These are phyloP conservation scores for Bubalus kerabau DNA, from an alignment of 2,113 vertebrate genomes.

Conservation along the genomic window DNA sequence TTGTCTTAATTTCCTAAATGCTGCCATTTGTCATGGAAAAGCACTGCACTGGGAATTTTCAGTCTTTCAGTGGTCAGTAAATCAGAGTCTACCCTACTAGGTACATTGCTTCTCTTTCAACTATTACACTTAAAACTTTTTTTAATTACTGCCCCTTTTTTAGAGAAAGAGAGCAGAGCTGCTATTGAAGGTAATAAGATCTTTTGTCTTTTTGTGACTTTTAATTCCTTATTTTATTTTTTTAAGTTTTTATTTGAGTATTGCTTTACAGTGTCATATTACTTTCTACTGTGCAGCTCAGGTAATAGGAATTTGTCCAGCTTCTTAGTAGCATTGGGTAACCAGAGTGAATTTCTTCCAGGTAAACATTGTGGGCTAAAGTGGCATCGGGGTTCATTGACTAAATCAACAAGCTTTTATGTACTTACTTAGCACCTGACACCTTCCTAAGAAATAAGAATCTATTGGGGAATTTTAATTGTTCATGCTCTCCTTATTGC, in stretches of 20 bases:
- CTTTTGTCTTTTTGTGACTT: background rate
- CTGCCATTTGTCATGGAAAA: background rate
- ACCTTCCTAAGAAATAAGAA: background rate
- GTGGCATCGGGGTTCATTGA: background rate
- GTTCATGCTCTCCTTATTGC: background rate
- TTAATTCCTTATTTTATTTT: background rate
- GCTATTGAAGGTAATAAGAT: background rate
- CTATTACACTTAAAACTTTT: background rate
- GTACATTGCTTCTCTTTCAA: background rate
- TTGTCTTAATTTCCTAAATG: constrained; percentile 4
- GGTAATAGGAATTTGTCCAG: background rate
- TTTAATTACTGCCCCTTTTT: background rate
- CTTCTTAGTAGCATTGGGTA: background rate
- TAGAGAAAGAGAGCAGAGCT: background rate
- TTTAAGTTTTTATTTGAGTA: background rate
- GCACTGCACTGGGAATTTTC: background rate
- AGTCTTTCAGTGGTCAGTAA: background rate
- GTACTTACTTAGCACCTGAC: background rate
- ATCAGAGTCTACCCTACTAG: background rate
- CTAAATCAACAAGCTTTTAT: background rate
- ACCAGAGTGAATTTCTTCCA: background rate
- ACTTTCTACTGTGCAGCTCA: background rate
- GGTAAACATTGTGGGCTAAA: background rate
- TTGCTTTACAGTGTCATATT: background rate
- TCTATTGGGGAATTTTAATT: background rate